Base-by-base conservation (phyloP, 2,113 vertebrate species). In the Elaphurus davidianus region DNA sequence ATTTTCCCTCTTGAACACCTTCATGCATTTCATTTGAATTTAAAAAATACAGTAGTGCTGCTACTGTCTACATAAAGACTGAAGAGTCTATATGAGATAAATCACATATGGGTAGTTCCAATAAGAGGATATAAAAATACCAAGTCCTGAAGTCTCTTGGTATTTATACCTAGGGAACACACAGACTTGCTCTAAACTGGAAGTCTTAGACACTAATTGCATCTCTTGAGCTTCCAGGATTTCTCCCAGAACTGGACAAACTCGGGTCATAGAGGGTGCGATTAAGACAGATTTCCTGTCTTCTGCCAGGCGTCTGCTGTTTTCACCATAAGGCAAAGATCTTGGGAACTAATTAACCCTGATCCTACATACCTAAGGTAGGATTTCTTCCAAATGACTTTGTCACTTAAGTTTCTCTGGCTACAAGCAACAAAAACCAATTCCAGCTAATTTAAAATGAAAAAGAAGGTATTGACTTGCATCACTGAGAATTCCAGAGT, bases 291-390 rank as follows among this genome's bases (percentile, higher is more conserved):
- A n/a, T 54, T 87, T 64, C 25, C 62, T 5, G 2, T 60, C 86
- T 85, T 87, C 36, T 79, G 1, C 21, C 50, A 90, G 36, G 60
- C 17, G 9, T 33, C 47, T 67, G 16, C 67, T 83, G 85, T 95
- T 96, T 92, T n/a, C 36, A 62, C 50, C n/a, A 64, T 62, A 90
- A 87, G 6, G 45, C 71, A 93, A 64, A 57, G 74, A 90, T 92
- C 92, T 21, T 79, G 79, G 74, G 79, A 91, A 94, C 52, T 55
- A 87, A 95, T 94, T 91, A 90, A 94, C 94, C 30, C 60, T 95
- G 8, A 93, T 19, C 45, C 59, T 67, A 36, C 54, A 92, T 16
- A 76, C 36, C 55, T 78, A 67, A 23, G 60, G n/a, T 40, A 93
- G 23, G 43, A 82, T 76, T 86, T 91, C n/a, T 91, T 95, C 94